Base-by-base conservation (phyloP, 2,888 invertebrate genomes). In the Galeruca laticollis region DNA sequence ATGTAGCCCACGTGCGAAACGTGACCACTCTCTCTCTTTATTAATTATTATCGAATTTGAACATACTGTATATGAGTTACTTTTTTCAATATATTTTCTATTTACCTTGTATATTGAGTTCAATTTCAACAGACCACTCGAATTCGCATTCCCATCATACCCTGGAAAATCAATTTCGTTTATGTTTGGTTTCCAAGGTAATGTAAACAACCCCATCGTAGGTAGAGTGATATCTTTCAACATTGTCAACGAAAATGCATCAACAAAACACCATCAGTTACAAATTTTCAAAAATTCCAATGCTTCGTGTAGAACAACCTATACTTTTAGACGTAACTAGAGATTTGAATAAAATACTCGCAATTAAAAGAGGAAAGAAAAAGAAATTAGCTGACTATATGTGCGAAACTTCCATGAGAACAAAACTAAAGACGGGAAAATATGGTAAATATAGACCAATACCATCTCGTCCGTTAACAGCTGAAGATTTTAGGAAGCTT, bases 381-480 rank as follows among this genome's bases (percentile, higher is more conserved):
- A 60, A 72, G 54, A 69, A 70, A 56, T 70, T 77, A n/a, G 68
- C 73, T 0, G 76, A 77, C 37, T 71, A 72, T 49, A 77, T 77
- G 69, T 77, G 73, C 33, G 67, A 74, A 49, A 31, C 18, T 6
- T 73, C 72, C 15, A 74, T 75, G 13, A 64, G 68, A 31, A 15
- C 63, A 3, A 54, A 15, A 63, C 10, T 37, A 6, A 63, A 43
- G 54, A n/a, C 35, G 0, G 11, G 15, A 37, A 40, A 2, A 2
- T 33, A 31, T 18, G 8, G 33, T 15, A 20, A 51, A 18, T 18
- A 57, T 31, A 20, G 20, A 18, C 15, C 11, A 26, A 2, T 40
- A 10, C 69, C 68, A 10, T 40, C 43, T 6, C 60, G 57, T 35
- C 60, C 71, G 1, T 21, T 59, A 13, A 74, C 75, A 15, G 54